Evolutionary conservation across 2,113 vertebrate species (phyloP).

Genomic region (Pituophis catenifer): DNA sequence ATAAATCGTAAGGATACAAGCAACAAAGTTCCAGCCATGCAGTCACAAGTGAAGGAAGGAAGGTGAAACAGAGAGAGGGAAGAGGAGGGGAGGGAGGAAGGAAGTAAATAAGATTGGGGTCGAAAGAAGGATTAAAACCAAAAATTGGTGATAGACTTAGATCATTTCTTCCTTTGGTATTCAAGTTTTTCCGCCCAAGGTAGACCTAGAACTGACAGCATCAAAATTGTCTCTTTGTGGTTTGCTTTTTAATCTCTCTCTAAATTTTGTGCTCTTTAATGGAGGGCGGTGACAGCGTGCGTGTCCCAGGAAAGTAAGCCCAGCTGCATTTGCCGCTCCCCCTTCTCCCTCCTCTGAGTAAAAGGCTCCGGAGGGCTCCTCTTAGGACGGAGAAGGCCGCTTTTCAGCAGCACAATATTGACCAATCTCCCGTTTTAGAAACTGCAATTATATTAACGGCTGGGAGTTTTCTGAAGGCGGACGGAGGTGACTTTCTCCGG

Average conservation of each 20-base stretch:
- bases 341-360: background rate
- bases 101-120: background rate
- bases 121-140: background rate
- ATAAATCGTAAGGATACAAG: no score
- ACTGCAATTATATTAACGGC: slow-evolving; percentile 1
- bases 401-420: background rate
- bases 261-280: background rate
- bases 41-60: no score
- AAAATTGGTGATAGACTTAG: background rate
- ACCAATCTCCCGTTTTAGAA: background rate
- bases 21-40: no score
- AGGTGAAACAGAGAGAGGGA: no score
- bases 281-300: background rate
- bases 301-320: background rate
- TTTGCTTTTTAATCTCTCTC: no score
- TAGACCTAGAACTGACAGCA: background rate
- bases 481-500: background rate
- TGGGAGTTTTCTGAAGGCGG: background rate
- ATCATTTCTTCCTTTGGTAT: background rate
- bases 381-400: background rate
- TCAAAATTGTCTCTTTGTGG: no score
- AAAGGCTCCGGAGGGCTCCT: no score
- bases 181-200: background rate
- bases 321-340: background rate
- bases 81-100: background rate